Evolutionary conservation across 2,888 invertebrate genomes (phyloP).

Genomic region (Adelphocoris suturalis): DNA sequence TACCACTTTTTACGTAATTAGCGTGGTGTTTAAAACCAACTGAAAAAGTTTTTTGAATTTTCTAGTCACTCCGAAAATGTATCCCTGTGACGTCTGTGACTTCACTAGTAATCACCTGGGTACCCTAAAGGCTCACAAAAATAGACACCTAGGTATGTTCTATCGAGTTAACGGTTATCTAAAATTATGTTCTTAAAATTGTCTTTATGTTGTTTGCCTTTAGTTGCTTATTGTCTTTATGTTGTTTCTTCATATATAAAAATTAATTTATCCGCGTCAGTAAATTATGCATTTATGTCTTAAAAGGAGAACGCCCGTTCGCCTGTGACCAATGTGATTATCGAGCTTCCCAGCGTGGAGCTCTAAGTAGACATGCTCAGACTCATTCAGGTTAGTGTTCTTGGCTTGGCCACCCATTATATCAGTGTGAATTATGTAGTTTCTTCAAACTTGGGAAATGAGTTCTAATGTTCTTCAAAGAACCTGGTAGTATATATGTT

Average conservation of each 20-base stretch:
- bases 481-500: too few relatives aligned
- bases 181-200: neutral
- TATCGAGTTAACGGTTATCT: neutral
- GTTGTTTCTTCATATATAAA: neutral
- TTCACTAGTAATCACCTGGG: neutral
- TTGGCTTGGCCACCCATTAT: too few relatives aligned
- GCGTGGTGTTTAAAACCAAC: too few relatives aligned
- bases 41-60: neutral
- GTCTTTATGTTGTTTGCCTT: neutral
- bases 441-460: too few relatives aligned
- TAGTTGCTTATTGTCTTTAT: neutral
- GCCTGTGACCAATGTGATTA: conserved; percentile 47
- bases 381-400: conserved; percentile 11
- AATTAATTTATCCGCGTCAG: too few relatives aligned
- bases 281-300: neutral
- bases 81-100: neutral
- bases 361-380: neutral
- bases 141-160: neutral
- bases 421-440: too few relatives aligned
- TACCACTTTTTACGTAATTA: too few relatives aligned
- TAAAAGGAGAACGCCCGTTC: neutral
- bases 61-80: neutral
- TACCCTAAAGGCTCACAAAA: conserved; percentile 15
- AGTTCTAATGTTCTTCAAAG: too few relatives aligned
- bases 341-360: neutral